Evolutionary conservation across 2,113 vertebrate species (phyloP).

Genomic region (Chloropsis cyanopogon): DNA sequence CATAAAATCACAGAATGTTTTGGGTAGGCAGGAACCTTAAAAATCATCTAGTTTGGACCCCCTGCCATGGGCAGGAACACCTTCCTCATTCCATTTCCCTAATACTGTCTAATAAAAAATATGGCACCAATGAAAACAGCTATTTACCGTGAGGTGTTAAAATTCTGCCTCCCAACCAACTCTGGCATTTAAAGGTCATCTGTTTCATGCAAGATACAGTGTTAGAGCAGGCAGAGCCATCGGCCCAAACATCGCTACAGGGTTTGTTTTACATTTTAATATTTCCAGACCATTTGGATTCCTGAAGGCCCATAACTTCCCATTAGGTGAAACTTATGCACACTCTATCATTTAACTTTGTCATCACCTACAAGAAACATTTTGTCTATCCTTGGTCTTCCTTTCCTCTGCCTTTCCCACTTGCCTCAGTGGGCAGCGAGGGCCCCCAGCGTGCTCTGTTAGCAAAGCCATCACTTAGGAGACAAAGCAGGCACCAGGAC

Average conservation of each 20-base stretch:
- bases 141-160: neutral
- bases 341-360: neutral
- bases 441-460: accelerated
- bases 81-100: neutral
- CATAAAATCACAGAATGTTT: neutral
- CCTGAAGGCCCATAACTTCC: neutral
- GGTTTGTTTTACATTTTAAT: neutral
- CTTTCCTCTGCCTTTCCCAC: neutral
- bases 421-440: neutral
- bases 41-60: neutral
- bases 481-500: neutral
- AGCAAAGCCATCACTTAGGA: neutral
- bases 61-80: neutral
- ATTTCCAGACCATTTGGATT: neutral
- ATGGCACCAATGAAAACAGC: neutral
- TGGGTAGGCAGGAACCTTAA: neutral
- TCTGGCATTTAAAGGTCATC: neutral
- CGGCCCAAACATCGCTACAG: neutral
- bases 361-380: neutral
- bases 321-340: neutral
- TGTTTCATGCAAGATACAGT: neutral
- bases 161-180: neutral
- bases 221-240: neutral
- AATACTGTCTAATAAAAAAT: neutral
- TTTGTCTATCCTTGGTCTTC: neutral